Evolutionary conservation across 2,888 invertebrate species (phyloP), one percentile per base, ranked within the genome.

Genomic region (Limnephilus rhombicus): DNA sequence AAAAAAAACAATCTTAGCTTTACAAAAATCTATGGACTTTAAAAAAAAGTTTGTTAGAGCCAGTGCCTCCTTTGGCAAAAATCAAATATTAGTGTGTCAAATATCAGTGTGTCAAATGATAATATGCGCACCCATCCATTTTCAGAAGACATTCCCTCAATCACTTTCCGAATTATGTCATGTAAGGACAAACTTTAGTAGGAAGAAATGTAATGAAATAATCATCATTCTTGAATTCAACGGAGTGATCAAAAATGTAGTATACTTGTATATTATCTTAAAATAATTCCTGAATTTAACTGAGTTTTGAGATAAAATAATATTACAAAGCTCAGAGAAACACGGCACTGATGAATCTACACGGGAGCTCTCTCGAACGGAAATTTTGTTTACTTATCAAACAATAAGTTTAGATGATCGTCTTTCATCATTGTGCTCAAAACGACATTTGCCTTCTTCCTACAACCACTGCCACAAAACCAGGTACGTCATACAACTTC

Each of bases 311-410:
- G 24, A 24, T 68, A 68, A 68, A 12, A 37, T 83, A 83, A 37
- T 83, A 18, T 83, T 83, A 83, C 37, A 37, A 83, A 83, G 34
- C 31, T 24, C 31, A 2, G n/a, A 49, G 68, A 37, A 45, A 12
- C 88, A n/a, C 80, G 34, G 80, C 80, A 89, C 80, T 80, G 88
- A 3, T 24, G 29, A 45, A 18, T 53, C 83, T 90, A 37, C 29
- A 31, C 68, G 68, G 37, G 18, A 34, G 85, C 24, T 37, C 68
- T 82, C 49, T 68, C 81, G 90, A 85, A 92, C 90, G 81, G 53
- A 89, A 91, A 91, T 92, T 45, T 92, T 92, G 92, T 92, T 92
- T 92, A 89, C 92, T 45, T 89, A 91, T 91, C 92, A 92, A 92
- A 92, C 92, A 92, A 92, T 92, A 92, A 90, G 92, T 92, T 92